These are phyloP conservation scores for Hartigia nigra DNA, from an alignment of 2,888 invertebrate species.

Conservation along the genomic window DNA sequence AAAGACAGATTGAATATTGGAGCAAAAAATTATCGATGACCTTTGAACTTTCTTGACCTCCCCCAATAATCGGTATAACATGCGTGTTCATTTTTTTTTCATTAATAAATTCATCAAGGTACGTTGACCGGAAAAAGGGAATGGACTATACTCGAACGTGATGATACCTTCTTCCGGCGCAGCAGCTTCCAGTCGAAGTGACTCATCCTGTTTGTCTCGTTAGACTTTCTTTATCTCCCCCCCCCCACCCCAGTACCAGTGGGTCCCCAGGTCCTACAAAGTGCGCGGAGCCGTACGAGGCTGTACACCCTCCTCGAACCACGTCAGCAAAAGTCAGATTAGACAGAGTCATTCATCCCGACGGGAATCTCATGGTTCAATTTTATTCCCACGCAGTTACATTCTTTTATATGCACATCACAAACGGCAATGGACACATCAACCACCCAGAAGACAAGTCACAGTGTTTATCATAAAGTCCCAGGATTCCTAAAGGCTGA, in stretches of 20 bases:
- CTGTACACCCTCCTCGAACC: neutral
- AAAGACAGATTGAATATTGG: neutral
- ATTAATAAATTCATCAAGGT: neutral
- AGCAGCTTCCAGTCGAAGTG: conserved; percentile 64
- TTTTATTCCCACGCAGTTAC: conserved; percentile 43
- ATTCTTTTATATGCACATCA: conserved; percentile 31
- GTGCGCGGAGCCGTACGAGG: neutral
- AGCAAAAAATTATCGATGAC: neutral
- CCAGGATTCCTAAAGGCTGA: neutral
- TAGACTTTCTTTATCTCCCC: conserved; percentile 19
- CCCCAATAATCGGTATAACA: neutral
- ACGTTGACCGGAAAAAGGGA: neutral
- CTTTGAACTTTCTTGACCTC: neutral
- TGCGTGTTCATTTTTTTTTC: no score
- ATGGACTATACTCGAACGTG: neutral
- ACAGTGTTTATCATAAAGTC: neutral
- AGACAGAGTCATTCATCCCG: neutral
- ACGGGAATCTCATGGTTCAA: neutral
- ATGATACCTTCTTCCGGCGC: conserved; percentile 62
- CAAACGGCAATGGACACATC: conserved; percentile 17
- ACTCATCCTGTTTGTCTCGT: conserved; percentile 56
- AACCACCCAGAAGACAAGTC: conserved; percentile 1
- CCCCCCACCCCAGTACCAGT: neutral
- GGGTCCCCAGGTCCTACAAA: neutral
- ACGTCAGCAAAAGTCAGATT: neutral